Percentiles rank a stretch among this genome's conserved stretches.
Conservation (phyloP, 2,888 invertebrate genomes). For the Neoscelio sp. region DNA sequence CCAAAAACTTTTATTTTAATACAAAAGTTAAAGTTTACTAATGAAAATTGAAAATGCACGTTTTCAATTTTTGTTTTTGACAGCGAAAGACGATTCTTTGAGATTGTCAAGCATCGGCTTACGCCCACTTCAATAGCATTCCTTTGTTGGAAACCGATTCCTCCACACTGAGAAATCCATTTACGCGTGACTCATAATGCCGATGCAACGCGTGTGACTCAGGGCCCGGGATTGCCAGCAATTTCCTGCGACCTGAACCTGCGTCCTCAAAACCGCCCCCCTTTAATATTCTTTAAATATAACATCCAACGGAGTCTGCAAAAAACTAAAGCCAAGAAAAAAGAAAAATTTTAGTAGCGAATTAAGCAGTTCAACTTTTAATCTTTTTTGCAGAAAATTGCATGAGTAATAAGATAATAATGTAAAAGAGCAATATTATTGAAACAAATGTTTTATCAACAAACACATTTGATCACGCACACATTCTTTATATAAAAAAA, state of each 20-base stretch:
- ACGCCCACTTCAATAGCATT: conserved; percentile 75
- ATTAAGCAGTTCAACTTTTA: too few relatives aligned
- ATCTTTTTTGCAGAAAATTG: too few relatives aligned
- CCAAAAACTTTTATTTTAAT: too few relatives aligned
- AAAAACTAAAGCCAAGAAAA: too few relatives aligned
- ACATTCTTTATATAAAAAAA: too few relatives aligned
- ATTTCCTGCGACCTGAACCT: conserved; percentile 73
- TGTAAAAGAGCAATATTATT: too few relatives aligned
- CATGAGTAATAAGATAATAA: too few relatives aligned
- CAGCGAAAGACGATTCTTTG: conserved; percentile 35
- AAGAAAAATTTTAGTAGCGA: too few relatives aligned
- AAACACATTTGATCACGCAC: too few relatives aligned
- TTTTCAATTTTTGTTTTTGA: neutral
- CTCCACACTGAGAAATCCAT: conserved; percentile 73
- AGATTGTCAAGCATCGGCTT: conserved; percentile 34
- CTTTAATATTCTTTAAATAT: conserved; percentile 5
- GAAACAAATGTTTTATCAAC: too few relatives aligned
- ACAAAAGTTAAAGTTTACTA: too few relatives aligned
- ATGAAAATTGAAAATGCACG: too few relatives aligned
- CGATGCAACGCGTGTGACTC: conserved; percentile 77
- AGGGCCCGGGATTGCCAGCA: conserved; percentile 77
- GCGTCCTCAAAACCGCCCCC: conserved; percentile 46
- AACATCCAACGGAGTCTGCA: neutral
- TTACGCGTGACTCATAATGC: conserved; percentile 76
- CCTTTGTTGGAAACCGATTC: conserved; percentile 80